Conservation (phyloP, 2,113 vertebrate genomes). For the Eurystomus gularis region DNA sequence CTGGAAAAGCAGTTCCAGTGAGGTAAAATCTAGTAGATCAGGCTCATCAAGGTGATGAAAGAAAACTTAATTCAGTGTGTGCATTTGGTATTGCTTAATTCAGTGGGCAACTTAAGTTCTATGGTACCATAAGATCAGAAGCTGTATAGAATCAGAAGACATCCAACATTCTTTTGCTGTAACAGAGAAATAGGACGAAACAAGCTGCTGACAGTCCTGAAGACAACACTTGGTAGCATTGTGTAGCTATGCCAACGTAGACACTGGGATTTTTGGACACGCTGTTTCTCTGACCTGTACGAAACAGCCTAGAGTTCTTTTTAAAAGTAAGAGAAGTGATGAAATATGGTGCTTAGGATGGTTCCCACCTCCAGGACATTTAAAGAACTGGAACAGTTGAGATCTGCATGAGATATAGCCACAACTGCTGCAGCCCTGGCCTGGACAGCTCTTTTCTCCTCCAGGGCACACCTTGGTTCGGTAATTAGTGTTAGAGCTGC, state of each 20-base stretch:
- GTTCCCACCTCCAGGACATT: not conserved
- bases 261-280: not conserved
- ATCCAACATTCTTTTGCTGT: not conserved
- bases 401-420: not conserved
- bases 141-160: not conserved
- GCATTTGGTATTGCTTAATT: not conserved
- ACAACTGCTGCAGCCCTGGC: not conserved
- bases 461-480: not conserved
- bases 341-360: not conserved
- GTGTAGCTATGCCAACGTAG: not conserved
- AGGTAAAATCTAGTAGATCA: not conserved
- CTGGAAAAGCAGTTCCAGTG: not conserved
- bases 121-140: not conserved
- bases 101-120: not conserved
- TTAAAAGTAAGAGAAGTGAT: not conserved
- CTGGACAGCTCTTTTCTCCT: not conserved
- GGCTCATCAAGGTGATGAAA: not conserved
- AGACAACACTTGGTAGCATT: no score
- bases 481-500: not conserved
- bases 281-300: not conserved
- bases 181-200: not conserved
- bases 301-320: no score
- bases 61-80: not conserved
- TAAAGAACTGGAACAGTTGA: not conserved
- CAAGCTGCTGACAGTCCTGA: not conserved